Evolutionary conservation across 2,113 vertebrate species (phyloP).

Genomic region (Anthoscopus minutus): DNA sequence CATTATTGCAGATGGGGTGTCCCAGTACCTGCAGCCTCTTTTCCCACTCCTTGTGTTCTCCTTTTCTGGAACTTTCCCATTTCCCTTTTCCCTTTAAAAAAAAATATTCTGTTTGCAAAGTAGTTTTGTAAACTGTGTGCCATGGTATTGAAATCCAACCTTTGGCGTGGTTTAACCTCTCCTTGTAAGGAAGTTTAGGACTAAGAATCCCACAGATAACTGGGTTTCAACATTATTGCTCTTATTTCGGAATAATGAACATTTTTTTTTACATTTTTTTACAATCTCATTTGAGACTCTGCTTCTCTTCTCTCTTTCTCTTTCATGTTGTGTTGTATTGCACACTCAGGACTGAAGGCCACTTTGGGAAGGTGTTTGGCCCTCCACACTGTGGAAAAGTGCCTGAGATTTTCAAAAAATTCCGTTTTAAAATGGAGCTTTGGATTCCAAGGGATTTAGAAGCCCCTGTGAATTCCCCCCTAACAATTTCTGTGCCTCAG

Average conservation of each 20-base stretch:
- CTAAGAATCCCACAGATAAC: not conserved
- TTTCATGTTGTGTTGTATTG: accelerated
- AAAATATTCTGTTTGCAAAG: too few relatives aligned
- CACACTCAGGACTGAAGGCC: not conserved
- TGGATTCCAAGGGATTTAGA: not conserved
- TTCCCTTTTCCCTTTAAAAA: too few relatives aligned
- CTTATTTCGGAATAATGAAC: not conserved
- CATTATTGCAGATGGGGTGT: not conserved
- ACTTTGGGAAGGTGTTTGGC: accelerated
- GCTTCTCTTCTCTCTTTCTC: not conserved
- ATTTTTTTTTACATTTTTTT: not conserved
- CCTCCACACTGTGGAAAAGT: too few relatives aligned
- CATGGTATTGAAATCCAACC: not conserved
- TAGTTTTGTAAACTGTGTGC: not conserved
- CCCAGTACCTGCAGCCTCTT: accelerated
- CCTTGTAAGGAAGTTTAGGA: not conserved
- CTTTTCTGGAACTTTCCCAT: too few relatives aligned
- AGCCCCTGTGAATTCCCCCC: not conserved
- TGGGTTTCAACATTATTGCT: not conserved
- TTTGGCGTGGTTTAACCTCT: not conserved
- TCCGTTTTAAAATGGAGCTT: not conserved
- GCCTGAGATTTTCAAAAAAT: not conserved
- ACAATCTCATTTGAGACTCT: not conserved
- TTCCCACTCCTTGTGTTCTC: too few relatives aligned
- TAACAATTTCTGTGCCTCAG: not conserved